A percentile compares a stretch with the other conserved stretches of the same genome.
Conservation (phyloP, 2,888 invertebrate species). For the Catocala nupta region DNA sequence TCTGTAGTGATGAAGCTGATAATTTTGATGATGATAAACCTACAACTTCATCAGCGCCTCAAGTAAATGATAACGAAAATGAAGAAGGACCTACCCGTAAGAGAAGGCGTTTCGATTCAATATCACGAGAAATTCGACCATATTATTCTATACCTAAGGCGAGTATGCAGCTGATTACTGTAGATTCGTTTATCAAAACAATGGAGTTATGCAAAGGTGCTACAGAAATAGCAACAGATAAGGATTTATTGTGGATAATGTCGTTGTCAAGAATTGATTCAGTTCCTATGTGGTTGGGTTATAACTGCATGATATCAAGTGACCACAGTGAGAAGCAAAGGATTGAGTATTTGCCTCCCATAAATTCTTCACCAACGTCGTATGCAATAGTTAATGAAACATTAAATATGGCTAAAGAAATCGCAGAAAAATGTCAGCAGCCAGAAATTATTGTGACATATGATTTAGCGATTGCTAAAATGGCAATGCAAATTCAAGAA, state of each 20-base stretch:
- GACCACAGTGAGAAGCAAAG: slow-evolving; percentile 45
- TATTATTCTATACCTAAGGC: slow-evolving; percentile 24
- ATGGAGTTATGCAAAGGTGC: slow-evolving; percentile 16
- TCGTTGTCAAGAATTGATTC: slow-evolving; percentile 42
- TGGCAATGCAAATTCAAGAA: no score
- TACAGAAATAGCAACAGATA: no score
- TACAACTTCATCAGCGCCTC: slow-evolving; percentile 28
- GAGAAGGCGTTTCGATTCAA: slow-evolving; percentile 45
- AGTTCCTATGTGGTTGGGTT: slow-evolving; percentile 34
- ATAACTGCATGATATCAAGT: slow-evolving; percentile 41
- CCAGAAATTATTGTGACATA: no score
- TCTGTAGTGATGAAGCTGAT: not conserved
- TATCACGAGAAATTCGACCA: slow-evolving; percentile 38
- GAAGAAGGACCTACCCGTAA: slow-evolving; percentile 28
- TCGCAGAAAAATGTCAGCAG: no score
- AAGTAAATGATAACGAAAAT: slow-evolving; percentile 25
- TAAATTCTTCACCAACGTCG: slow-evolving; percentile 50
- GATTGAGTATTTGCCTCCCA: slow-evolving; percentile 53
- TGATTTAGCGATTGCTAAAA: not conserved
- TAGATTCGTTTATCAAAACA: slow-evolving; percentile 30
- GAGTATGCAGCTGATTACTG: slow-evolving; percentile 35
- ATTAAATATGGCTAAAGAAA: slow-evolving; percentile 19
- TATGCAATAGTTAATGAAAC: slow-evolving; percentile 52
- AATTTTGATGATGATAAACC: not conserved
- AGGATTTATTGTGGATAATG: slow-evolving; percentile 23